These are phyloP conservation scores for Channa striata DNA, from an alignment of 2,797 vertebrate genomes.

Conservation along the genomic window DNA sequence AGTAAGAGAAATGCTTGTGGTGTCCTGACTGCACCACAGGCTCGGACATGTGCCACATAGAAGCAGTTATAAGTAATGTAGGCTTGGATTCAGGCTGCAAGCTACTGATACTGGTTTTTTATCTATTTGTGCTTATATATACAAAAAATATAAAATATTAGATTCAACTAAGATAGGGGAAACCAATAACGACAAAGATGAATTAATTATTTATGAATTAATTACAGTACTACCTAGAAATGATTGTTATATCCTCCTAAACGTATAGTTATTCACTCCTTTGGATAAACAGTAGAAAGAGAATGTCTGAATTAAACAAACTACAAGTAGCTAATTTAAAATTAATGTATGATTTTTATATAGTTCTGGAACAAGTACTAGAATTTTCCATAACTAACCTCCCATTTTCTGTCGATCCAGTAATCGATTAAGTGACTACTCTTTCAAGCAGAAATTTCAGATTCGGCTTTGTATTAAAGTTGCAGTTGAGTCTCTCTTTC, in stretches of 20 bases:
- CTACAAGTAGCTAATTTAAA: not conserved
- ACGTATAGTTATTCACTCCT: not conserved
- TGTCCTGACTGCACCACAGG: constrained; percentile 29
- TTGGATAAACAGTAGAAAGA: not conserved
- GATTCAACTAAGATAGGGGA: no score
- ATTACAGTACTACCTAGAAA: no score
- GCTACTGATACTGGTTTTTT: constrained; percentile 18
- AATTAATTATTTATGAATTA: no score
- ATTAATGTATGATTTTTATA: not conserved
- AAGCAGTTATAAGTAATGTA: not conserved
- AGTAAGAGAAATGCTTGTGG: constrained; percentile 49
- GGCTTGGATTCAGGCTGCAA: not conserved
- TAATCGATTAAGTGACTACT: not conserved
- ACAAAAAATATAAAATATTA: no score
- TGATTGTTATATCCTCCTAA: no score
- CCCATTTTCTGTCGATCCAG: not conserved
- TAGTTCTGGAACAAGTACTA: not conserved
- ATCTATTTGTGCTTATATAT: not conserved
- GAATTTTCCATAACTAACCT: not conserved
- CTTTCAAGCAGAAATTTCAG: not conserved
- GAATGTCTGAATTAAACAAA: not conserved
- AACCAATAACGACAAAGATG: no score
- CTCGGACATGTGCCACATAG: constrained; percentile 1
- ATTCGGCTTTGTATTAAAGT: no score
- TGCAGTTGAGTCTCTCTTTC: not conserved